These are phyloP conservation scores for Chironomus tentans DNA, from an alignment of 2,888 invertebrate species.

Conservation along the genomic window DNA sequence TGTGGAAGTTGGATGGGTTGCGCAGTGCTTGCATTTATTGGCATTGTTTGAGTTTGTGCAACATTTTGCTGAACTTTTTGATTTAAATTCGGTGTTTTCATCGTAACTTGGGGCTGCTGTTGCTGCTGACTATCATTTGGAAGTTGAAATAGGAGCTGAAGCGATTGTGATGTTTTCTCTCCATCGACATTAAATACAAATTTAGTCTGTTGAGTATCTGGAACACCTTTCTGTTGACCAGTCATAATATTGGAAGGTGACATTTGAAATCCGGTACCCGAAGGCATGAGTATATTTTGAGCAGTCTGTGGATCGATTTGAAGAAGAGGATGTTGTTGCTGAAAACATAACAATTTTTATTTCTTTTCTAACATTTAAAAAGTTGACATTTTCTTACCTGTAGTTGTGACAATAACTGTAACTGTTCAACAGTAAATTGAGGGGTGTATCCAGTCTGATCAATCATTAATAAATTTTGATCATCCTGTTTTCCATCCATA, in stretches of 20 bases:
- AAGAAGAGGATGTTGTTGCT: conserved; percentile 23
- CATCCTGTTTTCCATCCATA: conserved; percentile 5
- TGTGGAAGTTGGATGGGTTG: conserved; percentile 1
- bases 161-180: conserved; percentile 38
- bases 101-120: conserved; percentile 29
- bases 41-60: conserved; percentile 18
- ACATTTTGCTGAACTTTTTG: conserved; percentile 18
- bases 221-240: conserved; percentile 28
- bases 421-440: conserved; percentile 41
- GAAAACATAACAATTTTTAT: neutral
- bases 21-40: neutral
- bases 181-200: conserved; percentile 42
- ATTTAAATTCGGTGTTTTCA: conserved; percentile 8
- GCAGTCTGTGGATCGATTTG: conserved; percentile 20
- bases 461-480: conserved; percentile 20
- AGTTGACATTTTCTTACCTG: conserved; percentile 33
- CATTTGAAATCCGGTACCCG: neutral
- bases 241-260: conserved; percentile 3
- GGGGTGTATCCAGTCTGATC: conserved; percentile 28
- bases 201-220: conserved; percentile 37
- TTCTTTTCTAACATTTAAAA: neutral
- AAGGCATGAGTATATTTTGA: conserved; percentile 9
- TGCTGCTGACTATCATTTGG: conserved; percentile 34
- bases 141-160: conserved; percentile 41
- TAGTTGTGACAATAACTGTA: conserved; percentile 41